These are phyloP conservation scores for Clarias gariepinus DNA, from an alignment of 2,113 vertebrate species.

Conservation along the genomic window DNA sequence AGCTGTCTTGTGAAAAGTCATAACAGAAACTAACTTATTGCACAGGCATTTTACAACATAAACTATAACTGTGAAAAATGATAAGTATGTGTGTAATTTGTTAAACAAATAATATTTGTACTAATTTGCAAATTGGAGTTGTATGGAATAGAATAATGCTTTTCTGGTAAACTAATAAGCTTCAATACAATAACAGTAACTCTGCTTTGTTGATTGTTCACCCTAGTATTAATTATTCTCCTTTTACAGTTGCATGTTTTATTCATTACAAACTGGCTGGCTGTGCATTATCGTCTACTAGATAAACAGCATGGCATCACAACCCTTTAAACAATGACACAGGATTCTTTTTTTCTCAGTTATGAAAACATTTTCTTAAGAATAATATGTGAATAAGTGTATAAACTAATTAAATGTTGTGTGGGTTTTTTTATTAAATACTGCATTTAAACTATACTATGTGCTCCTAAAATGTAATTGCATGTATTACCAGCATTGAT, in stretches of 20 bases:
- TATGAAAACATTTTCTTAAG: background rate
- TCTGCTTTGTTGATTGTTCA: background rate
- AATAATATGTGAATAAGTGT: background rate
- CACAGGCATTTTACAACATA: background rate
- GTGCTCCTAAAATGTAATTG: background rate
- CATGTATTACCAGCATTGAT: background rate
- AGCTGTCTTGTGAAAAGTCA: too few relatives aligned
- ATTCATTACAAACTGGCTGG: background rate
- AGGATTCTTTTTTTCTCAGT: background rate
- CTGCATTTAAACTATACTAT: background rate
- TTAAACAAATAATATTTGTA: background rate
- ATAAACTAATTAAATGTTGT: background rate
- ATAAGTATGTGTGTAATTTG: background rate
- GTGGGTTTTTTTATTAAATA: background rate
- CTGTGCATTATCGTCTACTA: background rate
- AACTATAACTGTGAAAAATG: background rate
- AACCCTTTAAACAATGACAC: background rate
- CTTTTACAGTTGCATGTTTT: background rate
- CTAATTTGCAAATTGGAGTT: too few relatives aligned
- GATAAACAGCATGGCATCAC: too few relatives aligned
- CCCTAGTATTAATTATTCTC: background rate
- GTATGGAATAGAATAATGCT: background rate
- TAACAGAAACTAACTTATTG: too few relatives aligned
- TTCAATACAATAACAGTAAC: background rate
- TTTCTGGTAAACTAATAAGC: background rate